Evolutionary conservation across 2,113 vertebrate species (phyloP), one percentile per base, ranked within the genome.

Genomic region (Anser cygnoides): DNA sequence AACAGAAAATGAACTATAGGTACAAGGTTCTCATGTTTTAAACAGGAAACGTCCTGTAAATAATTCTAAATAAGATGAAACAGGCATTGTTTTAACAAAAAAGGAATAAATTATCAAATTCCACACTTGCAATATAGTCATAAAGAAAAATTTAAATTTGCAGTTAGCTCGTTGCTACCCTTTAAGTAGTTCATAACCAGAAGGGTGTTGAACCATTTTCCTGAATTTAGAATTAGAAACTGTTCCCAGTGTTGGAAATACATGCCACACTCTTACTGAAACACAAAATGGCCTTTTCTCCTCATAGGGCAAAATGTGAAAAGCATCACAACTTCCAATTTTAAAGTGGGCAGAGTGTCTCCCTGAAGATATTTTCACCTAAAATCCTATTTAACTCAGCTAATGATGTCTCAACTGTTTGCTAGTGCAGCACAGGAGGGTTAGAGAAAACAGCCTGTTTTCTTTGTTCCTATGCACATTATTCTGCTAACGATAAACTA

Each of bases 201-300:
- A 93, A 90, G 89, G 68, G 67, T 79, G 44, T 80, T 90, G 78
- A 96, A 92, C 86, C 39, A 59, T 81, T 90, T 95, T 94, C 94
- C 76, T 96, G 95, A 93, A 97, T 97, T 96, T 89, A 74, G 86
- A 95, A 95, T 92, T 92, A 85, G 92, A 84, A 93, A 90, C 95
- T 94, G 83, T 91, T 87, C 43, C 81, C 73, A 77, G 84, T 82
- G 52, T 79, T 68, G 29, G 74, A 90, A 92, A 88, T 84, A 70
- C 10, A 54, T 79, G 21, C 77, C 78, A 67, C 6, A 16, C 37
- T 95, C 83, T 76, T 93, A 87, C 50, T 84, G 95, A 96, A 95
- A 81, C 87, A 89, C 72, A 92, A 87, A 76, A 71, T 61, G 92
- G 55, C 43, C 80, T 83, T 93, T 89, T 92, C 33, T 43, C 44